phyloP scores from a whole-genome alignment of 2,113 vertebrate species.

The Solenodon paradoxus region DNA sequence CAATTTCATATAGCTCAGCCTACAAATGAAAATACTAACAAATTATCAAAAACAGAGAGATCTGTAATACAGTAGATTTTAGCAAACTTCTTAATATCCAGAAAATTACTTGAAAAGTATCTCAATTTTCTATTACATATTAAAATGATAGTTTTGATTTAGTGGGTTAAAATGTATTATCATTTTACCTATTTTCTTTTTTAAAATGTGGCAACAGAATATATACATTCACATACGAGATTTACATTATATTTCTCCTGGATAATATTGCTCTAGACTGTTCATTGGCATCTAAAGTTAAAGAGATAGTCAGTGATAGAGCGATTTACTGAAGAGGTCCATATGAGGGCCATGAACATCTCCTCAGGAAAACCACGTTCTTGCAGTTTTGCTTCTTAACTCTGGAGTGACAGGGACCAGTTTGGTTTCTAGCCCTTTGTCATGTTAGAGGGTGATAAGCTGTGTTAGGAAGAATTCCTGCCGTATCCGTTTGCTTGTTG shows the following conservation, averaged over 20 bases:
- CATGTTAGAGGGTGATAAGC: neutral
- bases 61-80: neutral
- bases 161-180: neutral
- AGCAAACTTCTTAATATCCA: neutral
- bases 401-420: neutral
- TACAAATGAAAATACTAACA: neutral
- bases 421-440: neutral
- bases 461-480: neutral
- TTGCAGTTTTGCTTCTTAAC: neutral
- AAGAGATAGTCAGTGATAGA: neutral
- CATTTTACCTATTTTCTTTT: neutral
- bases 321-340: neutral
- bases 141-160: neutral
- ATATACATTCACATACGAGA: neutral
- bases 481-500: neutral
- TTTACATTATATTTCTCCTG: neutral
- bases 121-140: neutral
- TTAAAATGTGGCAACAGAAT: neutral
- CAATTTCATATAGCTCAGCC: neutral
- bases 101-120: neutral
- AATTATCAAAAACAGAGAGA: neutral
- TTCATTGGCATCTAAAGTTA: neutral
- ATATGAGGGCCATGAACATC: neutral
- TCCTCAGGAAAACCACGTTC: neutral
- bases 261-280: neutral